Conservation (phyloP, 2,888 invertebrate genomes). For the Acleris cristana region DNA sequence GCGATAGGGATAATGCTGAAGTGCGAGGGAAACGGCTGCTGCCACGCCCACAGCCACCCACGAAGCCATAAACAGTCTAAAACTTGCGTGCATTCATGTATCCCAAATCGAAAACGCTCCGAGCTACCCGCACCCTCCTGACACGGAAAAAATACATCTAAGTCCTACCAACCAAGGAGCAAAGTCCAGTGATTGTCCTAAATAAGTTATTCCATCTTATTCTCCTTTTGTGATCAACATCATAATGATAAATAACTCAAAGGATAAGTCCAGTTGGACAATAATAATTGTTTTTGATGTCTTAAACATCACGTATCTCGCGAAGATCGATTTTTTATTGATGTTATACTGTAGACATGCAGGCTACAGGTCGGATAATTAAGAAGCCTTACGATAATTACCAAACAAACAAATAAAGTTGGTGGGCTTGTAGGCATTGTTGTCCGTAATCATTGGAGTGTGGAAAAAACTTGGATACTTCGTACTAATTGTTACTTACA, state of each 20-base stretch:
- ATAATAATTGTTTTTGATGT: conserved; percentile 83
- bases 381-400: conserved; percentile 1
- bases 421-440: not conserved
- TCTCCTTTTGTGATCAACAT: conserved; percentile 80
- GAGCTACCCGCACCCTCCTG: conserved; percentile 59
- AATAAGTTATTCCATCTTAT: conserved; percentile 78
- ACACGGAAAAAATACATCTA: conserved; percentile 58
- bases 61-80: conserved; percentile 83
- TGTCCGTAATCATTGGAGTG: not conserved
- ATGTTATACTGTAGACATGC: conserved; percentile 11
- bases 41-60: conserved; percentile 83
- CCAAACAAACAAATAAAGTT: not conserved
- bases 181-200: conserved; percentile 60
- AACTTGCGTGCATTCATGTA: conserved; percentile 83
- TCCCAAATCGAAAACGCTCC: conserved; percentile 82
- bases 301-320: conserved; percentile 75
- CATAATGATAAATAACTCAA: conserved; percentile 81
- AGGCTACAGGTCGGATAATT: not conserved
- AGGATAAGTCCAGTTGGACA: conserved; percentile 77
- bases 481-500: no score
- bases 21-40: conserved; percentile 58
- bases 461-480: not conserved
- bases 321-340: conserved; percentile 49
- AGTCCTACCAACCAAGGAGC: conserved; percentile 52
- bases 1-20: conserved; percentile 47